Conservation (phyloP, 2,888 invertebrate genomes). For the Cyaniris semiargus region DNA sequence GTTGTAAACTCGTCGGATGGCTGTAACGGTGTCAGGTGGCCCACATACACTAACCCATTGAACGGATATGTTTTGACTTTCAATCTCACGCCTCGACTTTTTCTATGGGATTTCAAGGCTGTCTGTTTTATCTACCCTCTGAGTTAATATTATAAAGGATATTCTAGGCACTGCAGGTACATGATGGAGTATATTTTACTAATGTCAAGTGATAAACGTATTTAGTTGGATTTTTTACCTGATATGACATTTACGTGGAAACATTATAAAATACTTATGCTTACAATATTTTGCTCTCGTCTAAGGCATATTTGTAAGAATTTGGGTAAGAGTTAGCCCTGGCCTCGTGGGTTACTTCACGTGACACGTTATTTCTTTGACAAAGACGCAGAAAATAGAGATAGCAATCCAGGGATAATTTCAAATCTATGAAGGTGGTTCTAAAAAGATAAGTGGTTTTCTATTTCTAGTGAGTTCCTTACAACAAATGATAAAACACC, state of each 20-base stretch:
- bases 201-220: no score
- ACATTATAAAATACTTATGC: not conserved
- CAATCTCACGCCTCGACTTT: constrained; percentile 4
- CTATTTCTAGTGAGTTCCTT: not conserved
- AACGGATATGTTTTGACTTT: constrained; percentile 30
- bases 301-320: not conserved
- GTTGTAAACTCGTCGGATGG: constrained; percentile 28
- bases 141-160: not conserved
- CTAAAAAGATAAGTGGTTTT: not conserved
- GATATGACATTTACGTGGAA: not conserved
- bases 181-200: not conserved
- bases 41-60: constrained; percentile 28
- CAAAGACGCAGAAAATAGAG: no score
- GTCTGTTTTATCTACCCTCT: not conserved
- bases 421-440: no score
- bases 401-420: no score
- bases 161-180: not conserved
- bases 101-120: not conserved
- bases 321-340: no score
- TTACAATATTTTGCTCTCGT: not conserved
- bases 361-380: no score
- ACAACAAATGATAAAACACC: not conserved
- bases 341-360: no score
- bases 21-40: constrained; percentile 24
- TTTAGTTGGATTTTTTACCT: not conserved